Evolutionary conservation across 1,140 invertebrate species (phyloP).

Genomic region (Palaemon carinicauda): DNA sequence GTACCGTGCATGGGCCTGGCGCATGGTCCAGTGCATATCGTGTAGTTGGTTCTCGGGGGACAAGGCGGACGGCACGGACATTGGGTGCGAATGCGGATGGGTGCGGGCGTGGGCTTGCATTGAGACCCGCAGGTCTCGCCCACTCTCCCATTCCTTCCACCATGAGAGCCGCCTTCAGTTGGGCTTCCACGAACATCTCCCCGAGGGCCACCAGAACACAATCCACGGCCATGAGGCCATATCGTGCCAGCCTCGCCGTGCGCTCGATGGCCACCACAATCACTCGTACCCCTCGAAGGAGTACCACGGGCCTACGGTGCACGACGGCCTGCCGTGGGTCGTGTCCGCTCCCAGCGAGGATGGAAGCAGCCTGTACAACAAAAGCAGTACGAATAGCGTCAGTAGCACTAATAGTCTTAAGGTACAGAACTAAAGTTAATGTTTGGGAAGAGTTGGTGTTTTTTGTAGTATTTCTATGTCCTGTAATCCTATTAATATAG

Average conservation of each 20-base stretch:
- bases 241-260: background rate
- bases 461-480: no score
- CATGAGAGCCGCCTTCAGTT: constrained; percentile 41
- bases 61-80: background rate
- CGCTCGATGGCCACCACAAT: background rate
- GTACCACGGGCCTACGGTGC: background rate
- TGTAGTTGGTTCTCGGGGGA: constrained; percentile 17
- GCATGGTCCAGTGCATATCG: constrained; percentile 34
- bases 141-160: constrained; percentile 34
- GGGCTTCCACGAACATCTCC: constrained; percentile 41
- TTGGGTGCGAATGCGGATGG: constrained; percentile 24
- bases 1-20: constrained; percentile 48
- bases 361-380: background rate
- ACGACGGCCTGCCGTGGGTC: background rate
- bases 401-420: constrained; percentile 3
- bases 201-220: constrained; percentile 19
- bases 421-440: background rate
- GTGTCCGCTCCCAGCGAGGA: background rate
- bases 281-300: background rate
- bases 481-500: no score
- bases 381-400: no score
- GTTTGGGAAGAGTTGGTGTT: no score
- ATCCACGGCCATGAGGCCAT: background rate
- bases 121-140: constrained; percentile 1
- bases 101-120: constrained; percentile 16